phyloP scores from a whole-genome alignment of 2,113 vertebrate species.

The Madoqua kirkii region DNA sequence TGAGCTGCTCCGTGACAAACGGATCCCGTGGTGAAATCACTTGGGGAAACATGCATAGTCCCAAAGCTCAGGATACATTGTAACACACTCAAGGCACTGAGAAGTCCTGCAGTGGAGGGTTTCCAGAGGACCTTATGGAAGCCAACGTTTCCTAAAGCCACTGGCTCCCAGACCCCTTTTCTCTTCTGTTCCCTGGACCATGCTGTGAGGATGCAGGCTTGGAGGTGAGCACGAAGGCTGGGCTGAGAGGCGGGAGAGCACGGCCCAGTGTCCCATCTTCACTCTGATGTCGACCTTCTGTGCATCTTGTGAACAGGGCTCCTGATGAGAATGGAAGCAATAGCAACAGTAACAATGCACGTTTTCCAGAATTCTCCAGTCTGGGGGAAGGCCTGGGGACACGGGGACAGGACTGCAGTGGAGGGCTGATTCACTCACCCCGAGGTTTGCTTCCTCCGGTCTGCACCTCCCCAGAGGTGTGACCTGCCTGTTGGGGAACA shows the following conservation, averaged over 20 bases:
- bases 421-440: not conserved
- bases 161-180: not conserved
- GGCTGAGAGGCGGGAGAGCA: fast-evolving
- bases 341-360: fast-evolving
- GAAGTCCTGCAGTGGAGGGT: not conserved
- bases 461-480: not conserved
- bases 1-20: not conserved
- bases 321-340: fast-evolving
- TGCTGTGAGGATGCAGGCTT: fast-evolving
- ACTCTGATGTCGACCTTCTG: fast-evolving
- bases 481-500: not conserved
- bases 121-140: not conserved
- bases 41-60: not conserved
- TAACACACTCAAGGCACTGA: not conserved
- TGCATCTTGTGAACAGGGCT: fast-evolving
- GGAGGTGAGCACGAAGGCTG: not conserved
- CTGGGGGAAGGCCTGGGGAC: not conserved
- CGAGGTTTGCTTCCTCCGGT: fast-evolving
- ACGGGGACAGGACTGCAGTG: fast-evolving
- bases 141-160: fast-evolving
- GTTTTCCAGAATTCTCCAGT: not conserved
- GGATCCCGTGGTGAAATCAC: not conserved
- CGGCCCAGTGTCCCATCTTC: not conserved
- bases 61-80: not conserved
- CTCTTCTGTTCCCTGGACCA: fast-evolving